phyloP scores from a whole-genome alignment of 2,113 vertebrate genomes.

The Crotophaga sulcirostris region DNA sequence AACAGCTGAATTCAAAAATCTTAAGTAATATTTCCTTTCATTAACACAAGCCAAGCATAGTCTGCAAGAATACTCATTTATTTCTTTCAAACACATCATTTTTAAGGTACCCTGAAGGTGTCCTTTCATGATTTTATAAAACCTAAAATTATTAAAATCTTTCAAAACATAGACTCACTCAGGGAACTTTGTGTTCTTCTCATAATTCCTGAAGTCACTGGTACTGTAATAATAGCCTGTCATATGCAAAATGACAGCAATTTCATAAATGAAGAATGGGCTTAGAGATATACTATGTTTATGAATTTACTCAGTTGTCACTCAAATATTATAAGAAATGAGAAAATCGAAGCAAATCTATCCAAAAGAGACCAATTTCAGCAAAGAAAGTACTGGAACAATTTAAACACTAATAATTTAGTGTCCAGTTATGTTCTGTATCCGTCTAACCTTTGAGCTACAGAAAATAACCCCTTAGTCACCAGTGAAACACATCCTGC shows the following conservation, averaged over 20 bases:
- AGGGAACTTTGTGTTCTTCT: constrained; percentile 38
- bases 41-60: constrained; percentile 47
- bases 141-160: constrained; percentile 66
- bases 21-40: constrained; percentile 61
- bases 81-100: constrained; percentile 67
- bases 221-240: constrained; percentile 68
- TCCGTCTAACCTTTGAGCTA: neutral
- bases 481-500: neutral
- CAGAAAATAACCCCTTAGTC: neutral
- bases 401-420: neutral
- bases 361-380: constrained; percentile 25
- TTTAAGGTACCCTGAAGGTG: constrained; percentile 57
- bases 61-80: constrained; percentile 45
- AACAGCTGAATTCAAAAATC: constrained; percentile 20
- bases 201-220: constrained; percentile 52
- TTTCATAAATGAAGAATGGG: constrained; percentile 67
- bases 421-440: neutral
- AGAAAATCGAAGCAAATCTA: constrained; percentile 58
- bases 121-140: constrained; percentile 71
- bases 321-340: constrained; percentile 63
- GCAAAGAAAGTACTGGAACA: neutral
- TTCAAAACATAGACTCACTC: constrained; percentile 68
- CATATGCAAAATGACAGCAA: constrained; percentile 69
- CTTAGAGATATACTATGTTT: constrained; percentile 72
- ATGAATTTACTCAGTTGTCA: constrained; percentile 76